Conservation (phyloP, 2,797 vertebrate species). For the Intellagama lesueurii region DNA sequence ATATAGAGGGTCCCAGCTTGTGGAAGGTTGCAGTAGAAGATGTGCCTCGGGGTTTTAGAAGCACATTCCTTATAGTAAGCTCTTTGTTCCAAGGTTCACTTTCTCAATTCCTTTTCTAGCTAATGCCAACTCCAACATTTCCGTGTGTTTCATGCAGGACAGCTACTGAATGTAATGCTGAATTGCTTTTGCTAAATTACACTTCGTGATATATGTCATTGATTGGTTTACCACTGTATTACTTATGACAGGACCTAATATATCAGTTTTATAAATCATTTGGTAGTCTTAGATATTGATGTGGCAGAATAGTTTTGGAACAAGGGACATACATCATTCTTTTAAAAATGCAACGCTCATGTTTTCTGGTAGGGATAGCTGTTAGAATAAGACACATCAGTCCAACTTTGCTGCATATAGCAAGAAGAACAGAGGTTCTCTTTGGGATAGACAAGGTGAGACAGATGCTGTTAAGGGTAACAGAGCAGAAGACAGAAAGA, state of each 20-base stretch:
- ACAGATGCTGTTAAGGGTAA: not conserved
- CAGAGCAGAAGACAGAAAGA: not conserved
- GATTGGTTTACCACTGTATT: slow-evolving; percentile 12
- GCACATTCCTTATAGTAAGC: not conserved
- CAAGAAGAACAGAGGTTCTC: not conserved
- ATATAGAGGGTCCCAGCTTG: not conserved
- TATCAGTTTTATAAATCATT: slow-evolving; percentile 8
- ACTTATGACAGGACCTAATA: slow-evolving; percentile 2
- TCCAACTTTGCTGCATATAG: not conserved
- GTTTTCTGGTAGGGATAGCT: not conserved
- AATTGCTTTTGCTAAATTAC: slow-evolving; percentile 23
- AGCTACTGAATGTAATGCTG: not conserved
- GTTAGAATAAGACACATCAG: not conserved
- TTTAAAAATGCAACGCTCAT: not conserved
- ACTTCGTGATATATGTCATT: slow-evolving; percentile 1
- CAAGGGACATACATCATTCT: not conserved
- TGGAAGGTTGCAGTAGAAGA: not conserved
- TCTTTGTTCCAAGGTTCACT: not conserved
- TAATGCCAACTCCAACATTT: not conserved
- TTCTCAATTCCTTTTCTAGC: not conserved
- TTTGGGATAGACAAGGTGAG: not conserved
- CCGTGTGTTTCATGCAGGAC: not conserved
- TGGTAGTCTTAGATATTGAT: slow-evolving; percentile 9
- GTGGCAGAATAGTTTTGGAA: not conserved
- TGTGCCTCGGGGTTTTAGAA: not conserved